Percentiles rank a stretch among this genome's conserved stretches.
Evolutionary conservation across 2,113 vertebrate species (phyloP).

Genomic region (Antigone vipio): DNA sequence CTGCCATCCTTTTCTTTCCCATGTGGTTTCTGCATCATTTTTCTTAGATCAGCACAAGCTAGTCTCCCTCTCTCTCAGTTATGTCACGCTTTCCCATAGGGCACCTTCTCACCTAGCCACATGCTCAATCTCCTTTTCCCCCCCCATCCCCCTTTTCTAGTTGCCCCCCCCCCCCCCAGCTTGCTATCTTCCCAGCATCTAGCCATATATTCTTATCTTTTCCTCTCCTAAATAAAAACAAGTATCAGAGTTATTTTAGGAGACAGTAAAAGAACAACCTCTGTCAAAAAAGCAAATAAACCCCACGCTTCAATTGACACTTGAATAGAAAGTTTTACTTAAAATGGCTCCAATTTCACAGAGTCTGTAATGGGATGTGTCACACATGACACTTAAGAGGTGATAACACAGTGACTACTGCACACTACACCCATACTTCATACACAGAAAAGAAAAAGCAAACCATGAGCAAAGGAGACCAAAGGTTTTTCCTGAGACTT

Average conservation of each 20-base stretch:
- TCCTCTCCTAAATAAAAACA: conserved; percentile 22
- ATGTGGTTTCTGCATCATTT: background rate
- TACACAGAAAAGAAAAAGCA: background rate
- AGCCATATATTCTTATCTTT: background rate
- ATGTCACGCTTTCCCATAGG: background rate
- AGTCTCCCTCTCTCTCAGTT: background rate
- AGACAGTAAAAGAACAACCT: background rate
- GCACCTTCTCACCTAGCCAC: background rate
- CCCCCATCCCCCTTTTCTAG: background rate
- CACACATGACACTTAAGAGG: background rate
- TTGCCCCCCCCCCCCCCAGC: background rate
- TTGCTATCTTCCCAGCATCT: background rate
- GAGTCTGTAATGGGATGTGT: background rate
- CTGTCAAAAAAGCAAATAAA: conserved; percentile 16
- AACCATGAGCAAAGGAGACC: background rate
- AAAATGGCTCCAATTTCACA: background rate
- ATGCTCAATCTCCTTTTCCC: background rate
- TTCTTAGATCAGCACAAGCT: background rate
- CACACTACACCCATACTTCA: background rate
- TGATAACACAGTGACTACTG: background rate
- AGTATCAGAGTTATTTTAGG: conserved; percentile 11
- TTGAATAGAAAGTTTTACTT: conserved; percentile 35
- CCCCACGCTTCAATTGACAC: background rate
- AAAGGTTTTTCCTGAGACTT: background rate
- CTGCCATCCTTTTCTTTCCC: background rate